These are phyloP conservation scores for Ataeniobius toweri DNA, from an alignment of 2,797 vertebrate genomes.

Conservation along the genomic window DNA sequence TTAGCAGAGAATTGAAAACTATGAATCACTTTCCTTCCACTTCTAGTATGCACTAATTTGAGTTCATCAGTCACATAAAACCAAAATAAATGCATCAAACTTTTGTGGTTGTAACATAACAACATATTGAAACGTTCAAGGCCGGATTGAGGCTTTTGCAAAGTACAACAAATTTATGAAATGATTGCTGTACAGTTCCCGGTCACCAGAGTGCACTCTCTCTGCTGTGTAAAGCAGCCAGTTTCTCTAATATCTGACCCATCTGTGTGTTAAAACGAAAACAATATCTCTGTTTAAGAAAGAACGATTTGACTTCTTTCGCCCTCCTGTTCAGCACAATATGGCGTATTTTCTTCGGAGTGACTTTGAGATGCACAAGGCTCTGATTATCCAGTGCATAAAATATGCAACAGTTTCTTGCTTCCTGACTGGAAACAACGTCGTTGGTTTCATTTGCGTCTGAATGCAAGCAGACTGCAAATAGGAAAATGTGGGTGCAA, in stretches of 20 bases:
- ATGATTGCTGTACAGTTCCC: conserved; percentile 34
- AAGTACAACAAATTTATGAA: neutral
- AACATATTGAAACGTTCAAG: neutral
- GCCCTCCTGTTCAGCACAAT: neutral
- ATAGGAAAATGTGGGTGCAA: conserved; percentile 1
- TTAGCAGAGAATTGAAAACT: neutral
- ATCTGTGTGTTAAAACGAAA: neutral
- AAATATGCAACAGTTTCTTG: neutral
- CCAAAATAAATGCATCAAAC: neutral
- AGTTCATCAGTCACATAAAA: neutral
- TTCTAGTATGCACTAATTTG: neutral
- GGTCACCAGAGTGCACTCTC: conserved; percentile 38
- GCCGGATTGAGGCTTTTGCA: neutral
- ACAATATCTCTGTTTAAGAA: neutral
- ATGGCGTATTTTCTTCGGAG: neutral
- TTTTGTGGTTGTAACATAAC: neutral
- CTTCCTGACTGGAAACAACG: neutral
- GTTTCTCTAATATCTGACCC: neutral
- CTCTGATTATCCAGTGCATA: neutral
- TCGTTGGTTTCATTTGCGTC: neutral
- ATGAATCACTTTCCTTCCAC: neutral
- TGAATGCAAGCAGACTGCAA: conserved; percentile 1
- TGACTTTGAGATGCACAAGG: neutral
- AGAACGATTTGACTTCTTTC: neutral
- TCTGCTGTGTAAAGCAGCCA: conserved; percentile 8